Conservation (phyloP, 2,113 vertebrate genomes). For the Hucho hucho region DNA sequence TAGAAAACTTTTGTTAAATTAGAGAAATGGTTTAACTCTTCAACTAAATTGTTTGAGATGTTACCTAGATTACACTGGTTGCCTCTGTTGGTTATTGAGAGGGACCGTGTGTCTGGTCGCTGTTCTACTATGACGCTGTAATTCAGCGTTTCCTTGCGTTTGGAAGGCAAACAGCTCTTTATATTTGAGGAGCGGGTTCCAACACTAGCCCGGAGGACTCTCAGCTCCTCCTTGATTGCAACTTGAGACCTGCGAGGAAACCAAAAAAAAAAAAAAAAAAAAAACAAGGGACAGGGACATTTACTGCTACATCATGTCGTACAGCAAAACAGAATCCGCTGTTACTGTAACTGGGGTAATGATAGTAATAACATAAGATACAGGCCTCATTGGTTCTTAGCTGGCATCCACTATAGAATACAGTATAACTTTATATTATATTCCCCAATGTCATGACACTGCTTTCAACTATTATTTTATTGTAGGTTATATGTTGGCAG, state of each 20-base stretch:
- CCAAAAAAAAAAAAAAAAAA: conserved; percentile 22
- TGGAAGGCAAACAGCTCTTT: conserved; percentile 65
- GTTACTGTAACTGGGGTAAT: no score
- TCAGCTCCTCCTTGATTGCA: conserved; percentile 84
- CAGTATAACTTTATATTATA: no score
- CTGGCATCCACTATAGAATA: no score
- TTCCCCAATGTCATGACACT: no score
- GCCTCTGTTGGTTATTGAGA: conserved; percentile 23
- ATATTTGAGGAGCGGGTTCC: conserved; percentile 79
- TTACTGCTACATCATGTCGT: conserved; percentile 51
- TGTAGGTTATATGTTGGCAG: no score
- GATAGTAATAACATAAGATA: no score
- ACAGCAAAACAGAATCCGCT: conserved; percentile 25
- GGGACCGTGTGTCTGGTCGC: conserved; percentile 25
- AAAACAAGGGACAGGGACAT: conserved; percentile 38
- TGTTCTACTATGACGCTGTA: conserved; percentile 60
- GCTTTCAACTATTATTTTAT: no score
- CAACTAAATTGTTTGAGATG: conserved; percentile 16
- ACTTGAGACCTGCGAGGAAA: conserved; percentile 67
- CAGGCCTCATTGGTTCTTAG: no score
- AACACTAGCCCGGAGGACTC: conserved; percentile 76
- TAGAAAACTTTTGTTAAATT: not conserved
- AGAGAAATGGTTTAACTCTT: not conserved
- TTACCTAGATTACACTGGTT: not conserved
- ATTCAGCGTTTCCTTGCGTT: conserved; percentile 66